Conservation (phyloP, 2,113 vertebrate genomes). For the Anthoscopus minutus region DNA sequence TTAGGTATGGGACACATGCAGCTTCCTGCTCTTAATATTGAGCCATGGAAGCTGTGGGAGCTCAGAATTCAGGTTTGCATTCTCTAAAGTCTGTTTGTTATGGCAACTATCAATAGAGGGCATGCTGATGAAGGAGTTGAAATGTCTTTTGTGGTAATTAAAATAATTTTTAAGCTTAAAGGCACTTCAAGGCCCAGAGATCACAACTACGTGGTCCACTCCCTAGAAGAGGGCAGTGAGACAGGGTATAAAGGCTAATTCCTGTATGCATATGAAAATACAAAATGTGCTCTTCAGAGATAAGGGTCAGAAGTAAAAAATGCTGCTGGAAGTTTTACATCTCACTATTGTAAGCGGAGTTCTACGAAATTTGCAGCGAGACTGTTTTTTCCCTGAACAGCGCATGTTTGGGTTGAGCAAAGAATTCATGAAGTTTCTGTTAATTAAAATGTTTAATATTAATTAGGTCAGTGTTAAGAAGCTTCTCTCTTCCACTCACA, state of each 20-base stretch:
- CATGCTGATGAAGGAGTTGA: background rate
- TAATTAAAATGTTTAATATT: background rate
- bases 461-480: background rate
- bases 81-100: background rate
- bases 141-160: background rate
- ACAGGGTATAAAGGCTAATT: background rate
- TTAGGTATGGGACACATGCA: background rate
- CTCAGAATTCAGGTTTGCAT: background rate
- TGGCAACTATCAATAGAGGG: background rate
- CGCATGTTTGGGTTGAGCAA: background rate
- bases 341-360: background rate
- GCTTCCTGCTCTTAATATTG: background rate
- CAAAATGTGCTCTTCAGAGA: background rate
- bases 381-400: background rate
- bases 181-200: background rate
- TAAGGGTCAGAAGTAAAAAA: background rate
- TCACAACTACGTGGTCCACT: fast-evolving
- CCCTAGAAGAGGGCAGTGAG: background rate
- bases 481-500: background rate
- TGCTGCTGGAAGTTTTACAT: background rate
- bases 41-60: background rate
- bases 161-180: background rate
- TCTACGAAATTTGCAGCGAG: background rate
- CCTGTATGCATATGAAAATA: background rate
- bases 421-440: background rate